Base-by-base conservation (phyloP, 2,888 invertebrate species). In the Notocelia uddmanniana region DNA sequence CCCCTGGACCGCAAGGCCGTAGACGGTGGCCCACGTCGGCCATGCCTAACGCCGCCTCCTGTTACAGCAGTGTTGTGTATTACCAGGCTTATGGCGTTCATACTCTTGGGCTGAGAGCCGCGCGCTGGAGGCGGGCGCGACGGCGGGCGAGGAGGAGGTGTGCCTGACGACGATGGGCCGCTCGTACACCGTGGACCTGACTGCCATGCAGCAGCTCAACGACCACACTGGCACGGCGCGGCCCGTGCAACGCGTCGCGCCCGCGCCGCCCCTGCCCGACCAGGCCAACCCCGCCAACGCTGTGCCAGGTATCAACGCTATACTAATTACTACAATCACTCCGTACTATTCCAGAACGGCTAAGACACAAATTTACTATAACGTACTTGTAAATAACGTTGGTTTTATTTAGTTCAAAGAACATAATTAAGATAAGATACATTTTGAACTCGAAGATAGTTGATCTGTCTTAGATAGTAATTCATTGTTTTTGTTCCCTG, bases 161-260 rank as follows among this genome's bases (percentile, higher is more conserved):
- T 97, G 97, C 85, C 95, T 99, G 77, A 97, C 97, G 72, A 97
- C 98, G 67, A 95, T 98, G 85, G 98, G 98, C 66, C 96, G 98
- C 80, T 98, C 98, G 2, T 99, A 99, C 92, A 98, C 98, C 0
- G 97, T 99, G 77, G 99, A 99, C 94, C 97, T 99, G 85, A 97
- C 98, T 85, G 97, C 98, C 80, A 98, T 99, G 98, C 98, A 98
- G 90, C 99, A 99, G 94, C 98, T 99, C 77, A 99, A 99, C 89
- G 99, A 99, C 94, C 99, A 99, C 89, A 98, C 98, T 0, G 99
- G 99, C 74, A 98, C 98, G 34, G 97, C 98, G 45, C 94, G 99
- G 58, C 97, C 98, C 52, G 98, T 99, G 76, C 98, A 98, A 89
- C 96, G 98, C 55, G 95, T 97, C 26, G 95, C 96, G 77, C 95